Evolutionary conservation across 2,888 invertebrate species (phyloP).

Genomic region (Chorisops tibialis): DNA sequence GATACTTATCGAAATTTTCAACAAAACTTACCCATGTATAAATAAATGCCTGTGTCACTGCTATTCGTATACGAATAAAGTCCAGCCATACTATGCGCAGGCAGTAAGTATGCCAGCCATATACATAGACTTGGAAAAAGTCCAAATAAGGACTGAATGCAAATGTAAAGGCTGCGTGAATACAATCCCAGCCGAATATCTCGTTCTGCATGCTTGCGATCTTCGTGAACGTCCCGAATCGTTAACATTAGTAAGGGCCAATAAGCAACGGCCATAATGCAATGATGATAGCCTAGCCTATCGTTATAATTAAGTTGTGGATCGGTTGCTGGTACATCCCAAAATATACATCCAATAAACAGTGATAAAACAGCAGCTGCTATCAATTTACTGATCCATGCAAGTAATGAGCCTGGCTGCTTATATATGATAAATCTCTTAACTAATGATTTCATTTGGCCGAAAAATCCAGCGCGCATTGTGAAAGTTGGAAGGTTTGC

Average conservation of each 20-base stretch:
- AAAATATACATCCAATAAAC: conserved; percentile 81
- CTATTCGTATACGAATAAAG: conserved; percentile 67
- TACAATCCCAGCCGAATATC: conserved; percentile 80
- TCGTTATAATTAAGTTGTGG: conserved; percentile 70
- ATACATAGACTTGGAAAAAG: conserved; percentile 74
- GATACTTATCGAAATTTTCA: background rate
- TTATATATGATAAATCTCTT: conserved; percentile 65
- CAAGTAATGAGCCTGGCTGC: conserved; percentile 78
- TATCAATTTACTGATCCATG: conserved; percentile 73
- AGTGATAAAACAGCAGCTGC: conserved; percentile 79
- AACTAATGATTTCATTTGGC: conserved; percentile 67
- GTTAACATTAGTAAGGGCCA: conserved; percentile 73
- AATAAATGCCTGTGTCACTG: conserved; percentile 67
- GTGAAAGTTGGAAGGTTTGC: conserved; percentile 68
- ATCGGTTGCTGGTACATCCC: conserved; percentile 80
- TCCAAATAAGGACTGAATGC: conserved; percentile 78
- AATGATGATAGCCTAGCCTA: conserved; percentile 82
- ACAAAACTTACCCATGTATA: conserved; percentile 61
- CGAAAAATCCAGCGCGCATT: conserved; percentile 61
- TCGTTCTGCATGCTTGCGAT: conserved; percentile 66
- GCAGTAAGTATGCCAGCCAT: conserved; percentile 80
- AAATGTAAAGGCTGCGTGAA: conserved; percentile 71
- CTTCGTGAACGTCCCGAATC: conserved; percentile 50
- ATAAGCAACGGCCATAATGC: conserved; percentile 70
- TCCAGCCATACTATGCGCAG: conserved; percentile 86